Evolutionary conservation across 1,140 invertebrate species (phyloP).

Genomic region (Hirudo medicinalis): DNA sequence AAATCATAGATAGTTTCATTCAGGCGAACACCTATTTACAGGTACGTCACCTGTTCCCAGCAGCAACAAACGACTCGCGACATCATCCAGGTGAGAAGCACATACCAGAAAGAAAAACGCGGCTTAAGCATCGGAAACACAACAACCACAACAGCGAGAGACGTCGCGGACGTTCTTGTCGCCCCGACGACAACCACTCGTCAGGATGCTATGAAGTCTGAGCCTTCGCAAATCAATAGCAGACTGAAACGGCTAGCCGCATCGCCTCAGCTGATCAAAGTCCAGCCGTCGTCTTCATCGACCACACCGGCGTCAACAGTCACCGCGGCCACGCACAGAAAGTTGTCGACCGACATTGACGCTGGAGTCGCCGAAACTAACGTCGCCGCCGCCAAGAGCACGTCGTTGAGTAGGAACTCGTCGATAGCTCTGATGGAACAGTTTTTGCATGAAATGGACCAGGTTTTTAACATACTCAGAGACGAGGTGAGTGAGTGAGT

Average conservation of each 20-base stretch:
- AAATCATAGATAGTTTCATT: no score
- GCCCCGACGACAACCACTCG: not conserved
- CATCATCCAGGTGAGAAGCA: not conserved
- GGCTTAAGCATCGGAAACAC: not conserved
- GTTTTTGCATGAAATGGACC: slow-evolving; percentile 11
- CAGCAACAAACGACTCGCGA: not conserved
- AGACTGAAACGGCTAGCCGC: not conserved
- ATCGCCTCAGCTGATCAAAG: not conserved
- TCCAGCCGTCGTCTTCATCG: not conserved
- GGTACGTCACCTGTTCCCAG: no score
- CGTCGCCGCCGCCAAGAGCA: not conserved
- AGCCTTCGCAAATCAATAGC: not conserved
- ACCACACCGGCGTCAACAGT: not conserved
- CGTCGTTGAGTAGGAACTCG: not conserved
- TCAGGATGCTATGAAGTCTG: not conserved
- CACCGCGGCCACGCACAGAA: not conserved
- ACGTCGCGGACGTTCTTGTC: not conserved
- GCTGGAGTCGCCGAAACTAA: not conserved
- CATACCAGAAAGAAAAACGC: not conserved
- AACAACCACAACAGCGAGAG: not conserved
- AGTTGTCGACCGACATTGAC: not conserved
- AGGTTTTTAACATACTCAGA: slow-evolving; percentile 5
- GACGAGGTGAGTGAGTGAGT: not conserved
- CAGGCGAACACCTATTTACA: no score
- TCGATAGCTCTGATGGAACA: slow-evolving; percentile 5